These are phyloP conservation scores for Botia almorhae DNA, from an alignment of 2,797 vertebrate species.

Conservation along the genomic window DNA sequence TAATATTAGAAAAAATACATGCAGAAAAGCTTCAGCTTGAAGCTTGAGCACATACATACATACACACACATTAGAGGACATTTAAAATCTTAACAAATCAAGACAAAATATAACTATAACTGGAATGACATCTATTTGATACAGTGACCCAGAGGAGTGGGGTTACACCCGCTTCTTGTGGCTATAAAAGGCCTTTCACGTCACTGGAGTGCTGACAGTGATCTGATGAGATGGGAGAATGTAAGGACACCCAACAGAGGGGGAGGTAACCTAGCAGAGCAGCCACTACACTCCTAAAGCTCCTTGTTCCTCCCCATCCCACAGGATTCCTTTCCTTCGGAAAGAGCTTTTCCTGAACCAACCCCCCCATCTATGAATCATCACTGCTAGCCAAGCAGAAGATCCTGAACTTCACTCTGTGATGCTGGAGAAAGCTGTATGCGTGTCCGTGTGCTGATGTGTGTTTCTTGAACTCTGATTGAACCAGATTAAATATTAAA, in stretches of 20 bases:
- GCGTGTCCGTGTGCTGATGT: constrained; percentile 71
- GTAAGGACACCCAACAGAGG: constrained; percentile 72
- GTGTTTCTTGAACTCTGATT: constrained; percentile 92
- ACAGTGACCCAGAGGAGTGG: background rate
- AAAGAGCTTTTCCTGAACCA: constrained; percentile 78
- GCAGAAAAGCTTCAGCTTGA: background rate
- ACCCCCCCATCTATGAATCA: constrained; percentile 85
- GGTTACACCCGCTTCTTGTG: background rate
- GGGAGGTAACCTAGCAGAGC: constrained; percentile 86
- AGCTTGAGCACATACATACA: too few species aligned
- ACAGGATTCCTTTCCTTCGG: constrained; percentile 83
- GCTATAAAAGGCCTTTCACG: constrained; percentile 81
- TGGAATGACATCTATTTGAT: background rate
- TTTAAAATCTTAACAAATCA: too few species aligned
- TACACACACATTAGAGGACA: too few species aligned
- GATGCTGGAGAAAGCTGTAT: constrained; percentile 88
- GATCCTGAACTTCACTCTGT: constrained; percentile 83
- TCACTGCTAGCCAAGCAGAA: constrained; percentile 92
- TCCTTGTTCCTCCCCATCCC: constrained; percentile 76
- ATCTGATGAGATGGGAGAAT: constrained; percentile 93
- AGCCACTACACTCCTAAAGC: constrained; percentile 61
- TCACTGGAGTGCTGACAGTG: constrained; percentile 92
- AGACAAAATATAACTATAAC: too few species aligned
- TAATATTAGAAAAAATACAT: too few species aligned
- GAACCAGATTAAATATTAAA: constrained; percentile 99